phyloP scores from a whole-genome alignment of 2,113 vertebrate genomes.

The Azemiops feae region DNA sequence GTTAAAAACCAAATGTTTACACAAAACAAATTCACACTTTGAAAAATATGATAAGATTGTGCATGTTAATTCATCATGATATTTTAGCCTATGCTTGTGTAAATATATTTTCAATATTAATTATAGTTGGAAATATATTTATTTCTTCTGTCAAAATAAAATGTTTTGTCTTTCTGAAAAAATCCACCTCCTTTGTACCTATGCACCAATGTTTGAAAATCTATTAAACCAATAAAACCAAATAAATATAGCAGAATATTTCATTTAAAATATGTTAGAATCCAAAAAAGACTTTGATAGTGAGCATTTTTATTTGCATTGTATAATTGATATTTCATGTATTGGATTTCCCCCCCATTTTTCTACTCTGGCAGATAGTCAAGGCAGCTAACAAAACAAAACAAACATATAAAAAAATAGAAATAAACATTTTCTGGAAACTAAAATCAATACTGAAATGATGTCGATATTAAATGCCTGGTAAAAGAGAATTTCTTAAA shows the following conservation, averaged over 20 bases:
- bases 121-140: not conserved
- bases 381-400: not conserved
- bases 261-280: not conserved
- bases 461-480: not conserved
- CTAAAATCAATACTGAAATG: not conserved
- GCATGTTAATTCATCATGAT: not conserved
- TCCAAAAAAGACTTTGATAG: not conserved
- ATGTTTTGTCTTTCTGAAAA: not conserved
- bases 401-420: not conserved
- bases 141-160: not conserved
- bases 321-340: not conserved
- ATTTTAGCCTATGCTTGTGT: not conserved
- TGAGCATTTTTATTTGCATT: not conserved
- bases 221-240: not conserved
- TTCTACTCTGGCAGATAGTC: not conserved
- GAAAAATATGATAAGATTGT: not conserved
- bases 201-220: not conserved
- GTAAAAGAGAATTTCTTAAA: not conserved
- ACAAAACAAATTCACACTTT: not conserved
- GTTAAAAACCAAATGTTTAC: not conserved
- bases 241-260: not conserved
- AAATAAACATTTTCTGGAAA: not conserved
- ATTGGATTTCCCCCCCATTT: not conserved
- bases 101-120: not conserved
- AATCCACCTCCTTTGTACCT: not conserved